phyloP scores from a whole-genome alignment of 2,113 vertebrate genomes.

The Jaculus jaculus region DNA sequence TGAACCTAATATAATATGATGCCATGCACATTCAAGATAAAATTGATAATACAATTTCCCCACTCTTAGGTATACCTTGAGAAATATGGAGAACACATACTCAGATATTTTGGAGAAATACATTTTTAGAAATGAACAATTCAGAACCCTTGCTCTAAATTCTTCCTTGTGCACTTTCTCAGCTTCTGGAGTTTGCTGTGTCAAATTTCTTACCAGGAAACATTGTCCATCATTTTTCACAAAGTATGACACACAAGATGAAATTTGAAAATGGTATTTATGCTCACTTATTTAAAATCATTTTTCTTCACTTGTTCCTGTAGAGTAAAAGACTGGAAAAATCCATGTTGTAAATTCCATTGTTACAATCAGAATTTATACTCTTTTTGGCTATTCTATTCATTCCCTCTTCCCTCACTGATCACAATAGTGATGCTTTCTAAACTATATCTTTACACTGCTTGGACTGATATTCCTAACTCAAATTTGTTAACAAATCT shows the following conservation, averaged over 20 bases:
- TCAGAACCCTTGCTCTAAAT: not conserved
- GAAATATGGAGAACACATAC: not conserved
- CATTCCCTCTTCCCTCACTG: not conserved
- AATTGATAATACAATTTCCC: not conserved
- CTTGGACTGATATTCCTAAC: not conserved
- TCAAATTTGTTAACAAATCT: constrained; percentile 22
- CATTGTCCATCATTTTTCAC: not conserved
- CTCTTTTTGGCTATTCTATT: not conserved
- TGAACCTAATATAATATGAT: not conserved
- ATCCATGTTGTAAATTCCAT: not conserved
- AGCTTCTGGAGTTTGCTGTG: not conserved
- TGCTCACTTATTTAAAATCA: constrained; percentile 11
- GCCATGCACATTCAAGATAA: not conserved
- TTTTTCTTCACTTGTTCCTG: not conserved
- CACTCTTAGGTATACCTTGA: not conserved
- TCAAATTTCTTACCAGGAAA: not conserved
- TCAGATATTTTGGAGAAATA: not conserved
- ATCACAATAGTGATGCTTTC: not conserved
- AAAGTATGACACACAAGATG: not conserved
- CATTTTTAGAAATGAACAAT: not conserved
- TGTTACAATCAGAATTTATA: not conserved
- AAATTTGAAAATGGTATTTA: not conserved
- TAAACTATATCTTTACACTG: not conserved
- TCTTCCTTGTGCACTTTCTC: not conserved
- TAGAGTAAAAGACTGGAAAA: not conserved